Base-by-base conservation (phyloP, 2,113 vertebrate species). In the Gadus chalcogrammus region DNA sequence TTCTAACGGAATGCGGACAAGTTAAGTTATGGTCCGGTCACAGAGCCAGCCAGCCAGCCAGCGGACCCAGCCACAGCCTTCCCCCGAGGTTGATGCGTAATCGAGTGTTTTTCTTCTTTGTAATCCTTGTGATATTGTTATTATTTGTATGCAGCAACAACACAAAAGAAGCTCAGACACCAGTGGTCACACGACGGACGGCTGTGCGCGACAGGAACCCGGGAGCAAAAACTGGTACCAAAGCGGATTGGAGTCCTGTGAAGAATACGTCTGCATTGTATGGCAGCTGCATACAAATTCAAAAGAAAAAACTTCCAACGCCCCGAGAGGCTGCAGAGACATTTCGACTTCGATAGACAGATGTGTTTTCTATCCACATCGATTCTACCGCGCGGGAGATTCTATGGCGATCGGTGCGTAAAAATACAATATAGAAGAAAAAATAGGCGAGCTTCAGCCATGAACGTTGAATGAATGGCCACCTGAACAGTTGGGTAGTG, bases 271-370 rank as follows among this genome's bases (percentile, higher is more conserved):
- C 82, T 84, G 80, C 78, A 64, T 70, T 71, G 80, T 78, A 81
- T 85, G 81, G 84, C 79, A 82, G 80, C 83, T 85, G 83, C 80
- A 84, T 80, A 74, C 82, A 88, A 76, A 88, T 77, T 79, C 22
- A n/a, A n/a, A 58, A 7, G n/a, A 58, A 83, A 58, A 79, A 89
- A 91, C 78, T 87, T 88, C 42, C 72, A 69, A 74, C 56, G 70
- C 72, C 68, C 71, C 27, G 53, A 15, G 63, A 63, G 28, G 64
- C 61, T 22, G 69, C 67, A 64, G 52, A 60, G 59, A 72, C 55
- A 63, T 35, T 28, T 42, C 68, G 55, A 58, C 65, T 76, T 60
- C 18, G 42, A 31, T 62, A 35, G 31, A 35, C 6, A 35, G 31
- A 35, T 35, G 31, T 35, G 31, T 35, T 20, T 18, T 75, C 42